Conservation (phyloP, 2,113 vertebrate genomes). For the Micronisus gabar region DNA sequence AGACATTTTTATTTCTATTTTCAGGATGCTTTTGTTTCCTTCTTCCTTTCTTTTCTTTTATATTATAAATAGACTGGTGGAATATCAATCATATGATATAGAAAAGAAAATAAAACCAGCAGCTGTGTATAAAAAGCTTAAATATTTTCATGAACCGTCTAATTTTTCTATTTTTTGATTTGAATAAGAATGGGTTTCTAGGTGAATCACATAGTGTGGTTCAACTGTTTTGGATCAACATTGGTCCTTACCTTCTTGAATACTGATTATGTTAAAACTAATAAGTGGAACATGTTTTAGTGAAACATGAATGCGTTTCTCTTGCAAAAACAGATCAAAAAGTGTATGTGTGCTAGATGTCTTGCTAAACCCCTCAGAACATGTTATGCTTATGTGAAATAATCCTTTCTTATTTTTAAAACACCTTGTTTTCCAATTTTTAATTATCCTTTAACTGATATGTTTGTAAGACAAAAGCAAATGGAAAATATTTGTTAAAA, state of each 20-base stretch:
- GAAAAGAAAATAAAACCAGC: not conserved
- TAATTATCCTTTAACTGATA: not conserved
- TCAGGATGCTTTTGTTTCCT: not conserved
- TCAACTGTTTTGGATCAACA: not conserved
- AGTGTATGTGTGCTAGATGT: not conserved
- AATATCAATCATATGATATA: not conserved
- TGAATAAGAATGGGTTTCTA: not conserved
- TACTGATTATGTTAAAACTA: not conserved
- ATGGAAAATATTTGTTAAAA: conserved; percentile 1
- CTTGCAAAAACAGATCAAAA: not conserved
- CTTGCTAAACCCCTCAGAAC: not conserved
- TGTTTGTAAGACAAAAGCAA: not conserved
- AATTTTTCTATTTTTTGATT: not conserved
- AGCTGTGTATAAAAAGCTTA: not conserved
- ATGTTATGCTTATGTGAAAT: not conserved
- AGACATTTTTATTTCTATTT: not conserved
- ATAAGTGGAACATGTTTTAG: not conserved
- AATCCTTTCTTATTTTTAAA: not conserved
- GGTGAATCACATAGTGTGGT: not conserved
- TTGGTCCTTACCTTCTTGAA: not conserved
- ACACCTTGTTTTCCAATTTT: not conserved
- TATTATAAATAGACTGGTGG: not conserved
- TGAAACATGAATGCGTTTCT: not conserved
- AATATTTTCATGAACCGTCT: not conserved
- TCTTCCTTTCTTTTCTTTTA: not conserved